These are phyloP conservation scores for Subacronicta megacephala DNA, from an alignment of 2,888 invertebrate species.

Conservation along the genomic window DNA sequence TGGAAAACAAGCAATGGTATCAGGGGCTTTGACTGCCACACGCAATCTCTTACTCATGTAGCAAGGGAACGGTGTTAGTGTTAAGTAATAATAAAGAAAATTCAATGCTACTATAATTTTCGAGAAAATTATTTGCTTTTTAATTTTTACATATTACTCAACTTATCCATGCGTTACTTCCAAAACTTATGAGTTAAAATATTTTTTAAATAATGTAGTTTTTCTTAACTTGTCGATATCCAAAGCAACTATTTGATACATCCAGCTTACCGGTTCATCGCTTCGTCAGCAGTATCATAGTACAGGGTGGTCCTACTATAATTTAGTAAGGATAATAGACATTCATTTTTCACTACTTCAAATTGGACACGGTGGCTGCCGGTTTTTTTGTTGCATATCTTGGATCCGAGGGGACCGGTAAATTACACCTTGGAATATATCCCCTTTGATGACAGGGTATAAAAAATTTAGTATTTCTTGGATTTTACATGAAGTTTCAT, in stretches of 20 bases:
- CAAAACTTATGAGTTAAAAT: too few relatives aligned
- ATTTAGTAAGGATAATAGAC: constrained; percentile 74
- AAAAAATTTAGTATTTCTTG: constrained; percentile 49
- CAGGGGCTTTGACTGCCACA: too few relatives aligned
- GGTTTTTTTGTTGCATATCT: constrained; percentile 76
- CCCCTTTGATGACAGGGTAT: constrained; percentile 57
- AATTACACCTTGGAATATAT: constrained; percentile 72
- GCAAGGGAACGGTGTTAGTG: too few relatives aligned
- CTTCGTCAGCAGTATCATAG: constrained; percentile 47
- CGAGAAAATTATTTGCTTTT: too few relatives aligned
- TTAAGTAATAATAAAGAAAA: too few relatives aligned
- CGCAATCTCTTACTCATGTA: too few relatives aligned
- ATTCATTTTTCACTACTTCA: constrained; percentile 85
- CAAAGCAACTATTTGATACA: not conserved
- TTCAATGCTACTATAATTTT: too few relatives aligned
- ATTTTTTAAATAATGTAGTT: too few relatives aligned
- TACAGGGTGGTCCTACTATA: constrained; percentile 71
- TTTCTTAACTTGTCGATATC: too few relatives aligned
- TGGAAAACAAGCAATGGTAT: too few relatives aligned
- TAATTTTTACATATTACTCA: too few relatives aligned
- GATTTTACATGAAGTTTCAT: constrained; percentile 29
- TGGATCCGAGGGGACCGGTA: constrained; percentile 65
- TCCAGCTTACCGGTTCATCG: constrained; percentile 9
- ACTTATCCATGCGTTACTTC: too few relatives aligned
- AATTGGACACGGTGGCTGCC: constrained; percentile 80